Base-by-base conservation (phyloP, 37 sponge, comb jelly and placozoan genomes). In the Aphrocallistes beatrix region DNA sequence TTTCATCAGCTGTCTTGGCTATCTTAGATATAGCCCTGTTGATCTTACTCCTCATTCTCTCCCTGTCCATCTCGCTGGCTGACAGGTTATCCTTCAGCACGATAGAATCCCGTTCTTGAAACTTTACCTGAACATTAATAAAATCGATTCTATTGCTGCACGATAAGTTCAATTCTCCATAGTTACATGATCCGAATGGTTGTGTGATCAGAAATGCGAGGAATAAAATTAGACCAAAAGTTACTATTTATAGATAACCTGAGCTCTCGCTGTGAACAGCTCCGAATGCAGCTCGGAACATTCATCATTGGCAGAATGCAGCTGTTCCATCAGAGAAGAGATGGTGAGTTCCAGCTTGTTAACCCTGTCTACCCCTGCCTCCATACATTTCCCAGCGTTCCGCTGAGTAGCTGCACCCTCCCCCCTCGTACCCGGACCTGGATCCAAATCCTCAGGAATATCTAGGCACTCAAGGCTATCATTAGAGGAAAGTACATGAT, bases 21-120 rank as follows among this genome's bases (percentile, higher is more conserved):
- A 60, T 8, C n/a, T 60, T 60, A 60, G 34, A 8, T 60, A 19
- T 60, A 3, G 75, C 75, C n/a, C n/a, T 60, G 75, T 60, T 60
- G 8, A 60, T 60, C n/a, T 60, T 60, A 60, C n/a, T 60, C n/a
- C 75, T 60, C 75, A 60, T 60, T 60, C 75, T 60, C 25, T 60
- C 75, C n/a, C 75, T 60, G 75, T 60, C 75, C 34, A 28, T 19
- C 10, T 60, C 75, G 25, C 25, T 32, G 8, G 10, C 75, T 13
- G n/a, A 3, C 34, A 3, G n/a, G 6, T 60, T 60, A 3, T 60
- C 75, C n/a, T 30, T 3, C 75, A 60, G 10, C 21, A 25, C 75
- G 8, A 19, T 28, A 13, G 28, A 60, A 19, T 60, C 75, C 3
- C n/a, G 10, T 28, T 60, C 75, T 13, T 13, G 10, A 19, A 60